Evolutionary conservation across 2,113 vertebrate species (phyloP).

Genomic region (Ondatra zibethicus): DNA sequence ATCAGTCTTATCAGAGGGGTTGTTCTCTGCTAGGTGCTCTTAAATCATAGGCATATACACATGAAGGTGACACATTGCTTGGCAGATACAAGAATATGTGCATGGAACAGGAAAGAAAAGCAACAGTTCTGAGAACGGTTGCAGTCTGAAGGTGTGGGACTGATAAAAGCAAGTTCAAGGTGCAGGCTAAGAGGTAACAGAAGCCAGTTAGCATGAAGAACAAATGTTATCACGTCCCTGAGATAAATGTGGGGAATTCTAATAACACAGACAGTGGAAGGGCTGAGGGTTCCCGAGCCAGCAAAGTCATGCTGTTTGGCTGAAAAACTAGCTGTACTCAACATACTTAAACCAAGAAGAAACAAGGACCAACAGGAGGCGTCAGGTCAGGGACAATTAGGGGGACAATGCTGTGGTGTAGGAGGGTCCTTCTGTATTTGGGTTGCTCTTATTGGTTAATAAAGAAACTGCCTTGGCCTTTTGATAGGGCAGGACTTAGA

Average conservation of each 20-base stretch:
- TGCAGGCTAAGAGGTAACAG: not conserved
- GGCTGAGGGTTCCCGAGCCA: not conserved
- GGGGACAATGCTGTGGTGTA: rapidly evolving
- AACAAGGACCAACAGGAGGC: not conserved
- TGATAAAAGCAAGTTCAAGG: not conserved
- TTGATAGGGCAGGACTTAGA: too few relatives aligned
- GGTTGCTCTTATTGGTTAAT: too few relatives aligned
- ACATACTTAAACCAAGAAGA: not conserved
- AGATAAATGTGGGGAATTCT: not conserved
- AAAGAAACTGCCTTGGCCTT: too few relatives aligned
- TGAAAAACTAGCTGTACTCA: not conserved
- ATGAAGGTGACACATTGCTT: not conserved
- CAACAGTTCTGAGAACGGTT: not conserved
- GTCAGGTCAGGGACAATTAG: not conserved
- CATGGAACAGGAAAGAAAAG: not conserved
- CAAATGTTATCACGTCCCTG: not conserved
- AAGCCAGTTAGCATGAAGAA: not conserved
- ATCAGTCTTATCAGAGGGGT: not conserved
- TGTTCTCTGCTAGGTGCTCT: not conserved
- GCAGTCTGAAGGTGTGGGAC: not conserved
- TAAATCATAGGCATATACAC: not conserved
- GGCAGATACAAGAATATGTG: not conserved
- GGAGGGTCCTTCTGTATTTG: too few relatives aligned
- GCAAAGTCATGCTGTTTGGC: not conserved
- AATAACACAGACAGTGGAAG: not conserved